A percentile compares a stretch with the other conserved stretches of the same genome.
phyloP scores from a whole-genome alignment of 2,113 vertebrate genomes.

The Fregata magnificens region DNA sequence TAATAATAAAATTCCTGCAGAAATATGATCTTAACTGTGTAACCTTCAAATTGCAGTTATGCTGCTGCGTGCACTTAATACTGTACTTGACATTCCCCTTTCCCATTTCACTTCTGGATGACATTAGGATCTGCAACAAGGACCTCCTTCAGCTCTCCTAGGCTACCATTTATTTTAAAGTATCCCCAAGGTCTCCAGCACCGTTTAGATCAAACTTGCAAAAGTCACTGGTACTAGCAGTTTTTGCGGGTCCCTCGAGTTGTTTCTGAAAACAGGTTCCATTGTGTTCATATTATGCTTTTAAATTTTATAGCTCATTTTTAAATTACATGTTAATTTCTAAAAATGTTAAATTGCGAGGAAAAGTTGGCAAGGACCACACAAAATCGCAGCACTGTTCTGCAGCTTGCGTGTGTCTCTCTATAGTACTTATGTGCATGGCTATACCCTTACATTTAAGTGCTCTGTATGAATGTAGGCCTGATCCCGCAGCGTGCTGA shows the following conservation, averaged over 20 bases:
- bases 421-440: neutral
- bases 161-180: conserved; percentile 40
- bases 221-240: neutral
- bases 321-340: conserved; percentile 64
- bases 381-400: neutral
- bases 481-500: neutral
- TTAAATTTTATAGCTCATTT: conserved; percentile 55
- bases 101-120: conserved; percentile 41
- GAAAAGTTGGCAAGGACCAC: conserved; percentile 49
- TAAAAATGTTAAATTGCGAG: conserved; percentile 32
- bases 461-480: neutral
- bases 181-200: conserved; percentile 23
- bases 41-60: conserved; percentile 1
- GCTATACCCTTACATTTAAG: neutral
- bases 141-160: conserved; percentile 45
- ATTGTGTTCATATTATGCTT: conserved; percentile 32
- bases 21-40: conserved; percentile 23
- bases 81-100: conserved; percentile 27
- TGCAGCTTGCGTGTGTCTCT: neutral
- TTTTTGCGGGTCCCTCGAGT: conserved; percentile 18
- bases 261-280: conserved; percentile 39
- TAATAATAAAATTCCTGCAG: conserved; percentile 48
- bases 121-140: conserved; percentile 31
- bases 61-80: neutral
- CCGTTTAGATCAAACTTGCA: neutral